Percentiles rank a stretch among this genome's conserved stretches.
Evolutionary conservation across 1,140 invertebrate species (phyloP).

Genomic region (Drosophila watanabei): DNA sequence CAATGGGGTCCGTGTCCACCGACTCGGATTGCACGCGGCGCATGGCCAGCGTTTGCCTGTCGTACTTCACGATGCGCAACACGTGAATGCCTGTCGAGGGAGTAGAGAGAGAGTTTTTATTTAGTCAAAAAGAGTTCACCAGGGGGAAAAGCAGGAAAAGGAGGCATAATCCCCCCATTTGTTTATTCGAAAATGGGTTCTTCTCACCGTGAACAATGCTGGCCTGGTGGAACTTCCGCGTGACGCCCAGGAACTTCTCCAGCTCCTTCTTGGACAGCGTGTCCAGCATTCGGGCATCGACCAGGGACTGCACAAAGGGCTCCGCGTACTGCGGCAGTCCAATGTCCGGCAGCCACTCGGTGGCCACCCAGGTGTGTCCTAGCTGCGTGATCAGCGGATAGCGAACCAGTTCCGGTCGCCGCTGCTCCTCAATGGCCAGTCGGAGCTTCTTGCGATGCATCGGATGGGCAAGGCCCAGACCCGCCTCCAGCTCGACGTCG

Average conservation of each 20-base stretch:
- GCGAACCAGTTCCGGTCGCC: conserved; percentile 93
- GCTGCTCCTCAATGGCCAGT: conserved; percentile 96
- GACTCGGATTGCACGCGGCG: conserved; percentile 94
- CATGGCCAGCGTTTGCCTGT: conserved; percentile 95
- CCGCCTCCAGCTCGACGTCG: conserved; percentile 94
- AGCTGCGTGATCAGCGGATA: conserved; percentile 95
- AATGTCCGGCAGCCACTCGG: conserved; percentile 96
- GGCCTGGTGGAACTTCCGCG: conserved; percentile 96
- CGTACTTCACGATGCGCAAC: conserved; percentile 95
- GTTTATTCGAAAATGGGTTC: background rate
- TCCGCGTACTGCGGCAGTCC: conserved; percentile 95
- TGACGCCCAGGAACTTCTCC: conserved; percentile 96
- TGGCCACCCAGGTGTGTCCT: conserved; percentile 96
- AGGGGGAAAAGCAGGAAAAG: background rate
- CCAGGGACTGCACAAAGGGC: conserved; percentile 94
- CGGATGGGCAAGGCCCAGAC: conserved; percentile 94
- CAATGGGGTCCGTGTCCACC: conserved; percentile 95
- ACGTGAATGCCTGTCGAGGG: conserved; percentile 90
- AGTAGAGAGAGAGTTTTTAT: background rate
- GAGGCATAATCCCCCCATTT: background rate
- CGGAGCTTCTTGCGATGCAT: conserved; percentile 97
- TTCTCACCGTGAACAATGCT: conserved; percentile 93
- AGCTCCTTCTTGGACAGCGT: conserved; percentile 96
- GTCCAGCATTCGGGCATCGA: conserved; percentile 96
- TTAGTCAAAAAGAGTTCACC: background rate